Conservation (phyloP, 2,888 invertebrate genomes). For the Saturnia pavonia region DNA sequence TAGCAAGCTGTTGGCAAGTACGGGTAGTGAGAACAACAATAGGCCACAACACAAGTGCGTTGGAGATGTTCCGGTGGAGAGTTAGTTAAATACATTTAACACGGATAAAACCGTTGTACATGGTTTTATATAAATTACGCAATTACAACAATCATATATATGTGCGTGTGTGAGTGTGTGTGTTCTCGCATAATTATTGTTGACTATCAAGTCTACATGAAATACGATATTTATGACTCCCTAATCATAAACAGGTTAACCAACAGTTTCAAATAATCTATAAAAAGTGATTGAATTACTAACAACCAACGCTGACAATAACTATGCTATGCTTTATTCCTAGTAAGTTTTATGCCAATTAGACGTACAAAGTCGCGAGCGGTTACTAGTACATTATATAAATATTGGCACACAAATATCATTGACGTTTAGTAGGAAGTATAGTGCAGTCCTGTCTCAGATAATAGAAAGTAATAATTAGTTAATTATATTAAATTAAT, state of each 20-base stretch:
- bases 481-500: too few relatives aligned
- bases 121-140: too few relatives aligned
- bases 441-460: background rate
- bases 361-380: too few relatives aligned
- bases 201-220: constrained; percentile 14
- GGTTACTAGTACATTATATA: background rate
- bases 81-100: too few relatives aligned
- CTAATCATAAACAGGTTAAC: constrained; percentile 51
- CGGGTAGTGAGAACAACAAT: too few relatives aligned
- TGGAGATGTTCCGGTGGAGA: too few relatives aligned
- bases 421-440: background rate
- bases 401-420: background rate
- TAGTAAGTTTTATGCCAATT: too few relatives aligned
- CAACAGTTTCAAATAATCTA: background rate
- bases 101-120: too few relatives aligned
- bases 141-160: too few relatives aligned
- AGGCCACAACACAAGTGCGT: too few relatives aligned
- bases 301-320: background rate
- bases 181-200: background rate
- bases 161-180: too few relatives aligned
- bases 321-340: background rate
- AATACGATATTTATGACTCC: constrained; percentile 20
- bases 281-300: background rate
- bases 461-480: background rate
- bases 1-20: too few relatives aligned